These are phyloP conservation scores for Sinocyclocheilus anophthalmus DNA, from an alignment of 2,113 vertebrate genomes.

Conservation along the genomic window DNA sequence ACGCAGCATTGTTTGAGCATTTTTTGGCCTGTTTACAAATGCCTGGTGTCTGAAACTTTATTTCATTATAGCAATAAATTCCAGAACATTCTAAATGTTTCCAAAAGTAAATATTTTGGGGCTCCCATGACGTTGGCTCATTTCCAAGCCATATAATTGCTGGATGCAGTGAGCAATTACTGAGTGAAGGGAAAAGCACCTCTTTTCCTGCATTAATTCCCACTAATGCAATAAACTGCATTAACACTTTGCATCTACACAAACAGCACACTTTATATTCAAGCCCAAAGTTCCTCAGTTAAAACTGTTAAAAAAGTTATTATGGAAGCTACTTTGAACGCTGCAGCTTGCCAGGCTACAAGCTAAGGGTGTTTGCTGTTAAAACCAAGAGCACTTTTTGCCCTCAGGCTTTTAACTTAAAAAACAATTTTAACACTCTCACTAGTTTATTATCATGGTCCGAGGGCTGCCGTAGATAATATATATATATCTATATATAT, in stretches of 20 bases:
- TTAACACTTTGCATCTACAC: slow-evolving; percentile 52
- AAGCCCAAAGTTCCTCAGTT: neutral
- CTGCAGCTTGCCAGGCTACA: neutral
- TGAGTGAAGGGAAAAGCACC: slow-evolving; percentile 39
- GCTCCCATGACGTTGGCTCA: slow-evolving; percentile 46
- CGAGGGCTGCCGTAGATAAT: neutral
- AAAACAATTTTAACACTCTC: neutral
- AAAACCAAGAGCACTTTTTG: neutral
- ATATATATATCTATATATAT: neutral
- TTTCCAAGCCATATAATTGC: slow-evolving; percentile 56
- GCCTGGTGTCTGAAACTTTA: slow-evolving; percentile 50
- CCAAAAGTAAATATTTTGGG: slow-evolving; percentile 61
- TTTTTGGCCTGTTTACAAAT: slow-evolving; percentile 39
- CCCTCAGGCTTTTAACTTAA: neutral
- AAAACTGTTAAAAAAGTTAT: neutral
- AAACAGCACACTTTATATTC: slow-evolving; percentile 50
- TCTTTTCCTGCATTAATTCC: slow-evolving; percentile 46
- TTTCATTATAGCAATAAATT: slow-evolving; percentile 61
- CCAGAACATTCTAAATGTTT: slow-evolving; percentile 56
- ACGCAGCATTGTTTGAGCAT: slow-evolving; percentile 19
- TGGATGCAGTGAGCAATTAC: slow-evolving; percentile 45
- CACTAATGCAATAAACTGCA: slow-evolving; percentile 54
- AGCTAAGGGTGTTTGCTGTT: neutral
- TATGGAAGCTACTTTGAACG: neutral
- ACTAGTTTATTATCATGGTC: neutral